Evolutionary conservation across 2,888 invertebrate genomes (phyloP), one percentile per base, ranked within the genome.

Genomic region (Polydrusus cervinus): DNA sequence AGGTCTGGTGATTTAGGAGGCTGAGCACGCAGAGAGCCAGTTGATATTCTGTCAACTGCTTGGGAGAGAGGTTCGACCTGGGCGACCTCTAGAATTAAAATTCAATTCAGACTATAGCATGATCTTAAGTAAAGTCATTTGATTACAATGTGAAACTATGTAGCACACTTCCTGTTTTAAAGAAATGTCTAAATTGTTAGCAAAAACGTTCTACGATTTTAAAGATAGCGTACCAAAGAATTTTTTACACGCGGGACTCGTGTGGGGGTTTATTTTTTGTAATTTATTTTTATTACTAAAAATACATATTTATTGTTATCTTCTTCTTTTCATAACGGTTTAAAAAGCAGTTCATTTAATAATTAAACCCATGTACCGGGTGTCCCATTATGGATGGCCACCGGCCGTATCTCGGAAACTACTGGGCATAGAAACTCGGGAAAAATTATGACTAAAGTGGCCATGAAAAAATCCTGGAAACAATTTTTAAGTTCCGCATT

Each of bases 51-150:
- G 71, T 45, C 5, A 62, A 61, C 68, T 51, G 68, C 69, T 64
- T 69, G 38, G 62, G 69, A 74, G 75, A 71, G 72, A 76, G 43
- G n/a, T 53, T 72, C 51, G 76, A 76, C 72, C 76, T 71, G 72
- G 51, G 64, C 71, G 76, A 76, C 76, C 76, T 73, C 16, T 40
- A n/a, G 11, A 57, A 72, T 76, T 76, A 72, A 72, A 61, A 76
- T 76, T 76, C 76, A 72, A 68, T 76, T 71, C 75, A 49, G 34
- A 57, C 14, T 49, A 51, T 65, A 65, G 70, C 69, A 70, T 70
- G 74, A 74, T 70, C 70, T 74, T 16, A 40, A 64, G 61, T 62
- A 61, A 45, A 65, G 66, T 53, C 55, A 60, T 74, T 70, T 75
- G 71, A 71, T 71, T 53, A 71, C 43, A 53, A 75, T 71, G 70